A percentile compares a stretch with the other conserved stretches of the same genome.
Conservation (phyloP, 2,113 vertebrate genomes). For the Gobio gobio region DNA sequence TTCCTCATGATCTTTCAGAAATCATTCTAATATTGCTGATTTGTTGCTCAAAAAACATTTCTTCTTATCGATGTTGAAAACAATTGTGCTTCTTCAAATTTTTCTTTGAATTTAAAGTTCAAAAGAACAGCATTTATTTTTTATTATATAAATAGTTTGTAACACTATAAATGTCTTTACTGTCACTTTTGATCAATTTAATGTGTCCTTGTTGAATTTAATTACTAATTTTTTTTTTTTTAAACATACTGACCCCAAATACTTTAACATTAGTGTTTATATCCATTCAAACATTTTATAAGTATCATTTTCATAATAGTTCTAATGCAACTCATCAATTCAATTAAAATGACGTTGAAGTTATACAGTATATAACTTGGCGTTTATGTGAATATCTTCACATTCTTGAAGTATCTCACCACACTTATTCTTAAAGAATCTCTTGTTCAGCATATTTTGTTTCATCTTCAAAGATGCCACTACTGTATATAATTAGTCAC, state of each 20-base stretch:
- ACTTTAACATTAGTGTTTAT: neutral
- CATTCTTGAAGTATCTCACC: neutral
- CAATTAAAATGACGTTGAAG: neutral
- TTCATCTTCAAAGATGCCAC: neutral
- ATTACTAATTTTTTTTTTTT: too few relatives aligned
- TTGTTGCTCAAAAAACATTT: too few relatives aligned
- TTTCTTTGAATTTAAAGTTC: neutral
- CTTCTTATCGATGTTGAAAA: neutral
- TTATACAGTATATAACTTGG: neutral
- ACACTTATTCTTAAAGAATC: neutral
- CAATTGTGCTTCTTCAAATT: neutral
- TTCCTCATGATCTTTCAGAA: neutral
- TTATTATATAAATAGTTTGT: too few relatives aligned
- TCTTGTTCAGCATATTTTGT: neutral
- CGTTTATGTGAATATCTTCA: neutral
- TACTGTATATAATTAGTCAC: neutral
- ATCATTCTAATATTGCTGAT: neutral
- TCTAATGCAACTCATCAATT: neutral
- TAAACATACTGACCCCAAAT: neutral
- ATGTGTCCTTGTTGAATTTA: too few relatives aligned
- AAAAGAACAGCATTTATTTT: too few relatives aligned
- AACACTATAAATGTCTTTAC: too few relatives aligned
- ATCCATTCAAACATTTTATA: neutral
- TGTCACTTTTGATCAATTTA: too few relatives aligned
- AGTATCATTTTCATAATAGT: neutral